Evolutionary conservation across 2,113 vertebrate species (phyloP).

Genomic region (Halichoeres trimaculatus): DNA sequence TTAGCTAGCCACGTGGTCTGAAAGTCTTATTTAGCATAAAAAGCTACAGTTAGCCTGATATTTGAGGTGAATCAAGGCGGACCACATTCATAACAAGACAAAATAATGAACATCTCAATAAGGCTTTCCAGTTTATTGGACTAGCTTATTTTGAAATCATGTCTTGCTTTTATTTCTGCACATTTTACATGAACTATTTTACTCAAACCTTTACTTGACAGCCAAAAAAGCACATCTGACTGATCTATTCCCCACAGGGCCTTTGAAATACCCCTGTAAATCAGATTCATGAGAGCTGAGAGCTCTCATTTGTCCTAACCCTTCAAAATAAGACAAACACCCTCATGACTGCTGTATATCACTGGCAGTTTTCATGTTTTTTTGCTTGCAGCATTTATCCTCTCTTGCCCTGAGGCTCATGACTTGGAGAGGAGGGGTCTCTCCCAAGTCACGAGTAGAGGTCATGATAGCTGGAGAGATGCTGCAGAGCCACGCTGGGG

Average conservation of each 20-base stretch:
- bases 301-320: not conserved
- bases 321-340: not conserved
- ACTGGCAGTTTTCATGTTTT: conserved; percentile 19
- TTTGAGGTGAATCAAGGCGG: not conserved
- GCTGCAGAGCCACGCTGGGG: conserved; percentile 37
- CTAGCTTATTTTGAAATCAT: too few species aligned
- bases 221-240: too few species aligned
- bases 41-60: not conserved
- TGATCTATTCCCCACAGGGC: not conserved
- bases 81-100: too few species aligned
- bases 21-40: not conserved
- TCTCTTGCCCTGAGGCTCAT: conserved; percentile 46
- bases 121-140: too few species aligned
- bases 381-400: conserved; percentile 18
- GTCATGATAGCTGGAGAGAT: conserved; percentile 55
- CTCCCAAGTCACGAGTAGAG: conserved; percentile 53
- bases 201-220: too few species aligned
- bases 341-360: conserved; percentile 7
- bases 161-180: too few species aligned
- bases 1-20: not conserved
- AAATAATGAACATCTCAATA: too few species aligned
- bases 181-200: too few species aligned
- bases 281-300: conserved; percentile 12
- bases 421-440: conserved; percentile 31
- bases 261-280: not conserved